Evolutionary conservation across 2,797 vertebrate species (phyloP).

Genomic region (Myotis planiceps): DNA sequence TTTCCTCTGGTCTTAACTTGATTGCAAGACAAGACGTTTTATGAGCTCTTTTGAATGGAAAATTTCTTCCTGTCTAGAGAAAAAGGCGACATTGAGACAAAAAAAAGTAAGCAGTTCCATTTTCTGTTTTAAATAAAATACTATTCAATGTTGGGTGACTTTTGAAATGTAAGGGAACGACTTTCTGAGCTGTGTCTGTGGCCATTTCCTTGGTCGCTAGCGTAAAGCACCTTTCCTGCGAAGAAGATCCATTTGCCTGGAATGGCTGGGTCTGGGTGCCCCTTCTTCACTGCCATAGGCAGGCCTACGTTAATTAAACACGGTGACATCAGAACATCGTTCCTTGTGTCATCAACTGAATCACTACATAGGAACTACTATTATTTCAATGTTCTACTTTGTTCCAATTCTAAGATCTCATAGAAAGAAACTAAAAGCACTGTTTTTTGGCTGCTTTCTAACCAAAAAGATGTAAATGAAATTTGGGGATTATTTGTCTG

Average conservation of each 20-base stretch:
- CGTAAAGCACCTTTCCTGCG: not conserved
- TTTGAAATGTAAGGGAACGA: not conserved
- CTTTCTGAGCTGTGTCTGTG: not conserved
- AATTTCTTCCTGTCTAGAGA: conserved; percentile 50
- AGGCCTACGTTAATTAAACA: not conserved
- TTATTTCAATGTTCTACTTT: not conserved
- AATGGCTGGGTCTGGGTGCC: not conserved
- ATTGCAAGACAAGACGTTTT: conserved; percentile 75
- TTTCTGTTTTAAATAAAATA: conserved; percentile 53
- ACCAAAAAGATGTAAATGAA: not conserved
- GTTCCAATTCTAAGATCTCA: not conserved
- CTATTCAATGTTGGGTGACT: not conserved
- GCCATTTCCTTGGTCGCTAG: not conserved
- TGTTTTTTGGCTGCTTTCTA: not conserved
- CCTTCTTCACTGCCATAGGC: not conserved
- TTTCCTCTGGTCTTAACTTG: conserved; percentile 77
- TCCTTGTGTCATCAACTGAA: not conserved
- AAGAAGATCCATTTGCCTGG: not conserved
- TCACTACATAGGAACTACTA: not conserved
- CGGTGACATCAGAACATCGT: not conserved
- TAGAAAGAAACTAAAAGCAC: not conserved
- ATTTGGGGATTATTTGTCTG: not conserved
- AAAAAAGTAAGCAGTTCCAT: not conserved
- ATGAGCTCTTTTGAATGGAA: conserved; percentile 73
- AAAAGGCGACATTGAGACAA: not conserved